These are phyloP conservation scores for Brachyalestes nurse DNA, from an alignment of 2,797 vertebrate genomes.

Conservation along the genomic window DNA sequence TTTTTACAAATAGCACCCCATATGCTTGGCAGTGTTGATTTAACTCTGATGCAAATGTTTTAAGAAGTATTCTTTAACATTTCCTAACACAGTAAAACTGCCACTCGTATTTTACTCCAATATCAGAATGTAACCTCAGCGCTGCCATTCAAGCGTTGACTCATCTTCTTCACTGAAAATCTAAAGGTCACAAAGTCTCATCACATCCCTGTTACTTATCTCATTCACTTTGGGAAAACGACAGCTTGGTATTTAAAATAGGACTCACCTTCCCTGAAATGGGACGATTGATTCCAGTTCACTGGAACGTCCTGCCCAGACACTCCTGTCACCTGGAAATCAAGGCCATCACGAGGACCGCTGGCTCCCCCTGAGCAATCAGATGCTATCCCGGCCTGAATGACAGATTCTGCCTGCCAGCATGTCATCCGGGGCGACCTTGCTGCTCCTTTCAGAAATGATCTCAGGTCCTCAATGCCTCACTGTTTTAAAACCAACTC, in stretches of 20 bases:
- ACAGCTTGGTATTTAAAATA: slow-evolving; percentile 9
- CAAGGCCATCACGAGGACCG: background rate
- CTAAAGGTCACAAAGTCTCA: background rate
- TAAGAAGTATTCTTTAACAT: background rate
- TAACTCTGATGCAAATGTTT: background rate
- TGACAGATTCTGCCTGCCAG: slow-evolving; percentile 6
- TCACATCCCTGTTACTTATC: background rate
- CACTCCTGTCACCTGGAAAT: slow-evolving; percentile 8
- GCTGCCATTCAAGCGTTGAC: background rate
- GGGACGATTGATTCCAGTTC: background rate
- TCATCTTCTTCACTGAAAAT: background rate
- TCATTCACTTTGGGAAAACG: background rate
- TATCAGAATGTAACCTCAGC: background rate
- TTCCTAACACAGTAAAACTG: background rate
- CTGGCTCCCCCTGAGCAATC: background rate
- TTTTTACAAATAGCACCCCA: no score
- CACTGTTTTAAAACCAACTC: background rate
- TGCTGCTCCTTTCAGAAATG: background rate
- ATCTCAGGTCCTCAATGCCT: background rate
- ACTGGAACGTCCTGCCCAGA: background rate
- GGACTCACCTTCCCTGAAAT: background rate
- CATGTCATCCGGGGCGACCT: background rate
- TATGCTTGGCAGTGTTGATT: no score
- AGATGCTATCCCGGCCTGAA: slow-evolving; percentile 7
- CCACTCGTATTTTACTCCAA: background rate